These are phyloP conservation scores for Bradynema listronoti DNA, from an alignment of 1,140 invertebrate species.

Conservation along the genomic window DNA sequence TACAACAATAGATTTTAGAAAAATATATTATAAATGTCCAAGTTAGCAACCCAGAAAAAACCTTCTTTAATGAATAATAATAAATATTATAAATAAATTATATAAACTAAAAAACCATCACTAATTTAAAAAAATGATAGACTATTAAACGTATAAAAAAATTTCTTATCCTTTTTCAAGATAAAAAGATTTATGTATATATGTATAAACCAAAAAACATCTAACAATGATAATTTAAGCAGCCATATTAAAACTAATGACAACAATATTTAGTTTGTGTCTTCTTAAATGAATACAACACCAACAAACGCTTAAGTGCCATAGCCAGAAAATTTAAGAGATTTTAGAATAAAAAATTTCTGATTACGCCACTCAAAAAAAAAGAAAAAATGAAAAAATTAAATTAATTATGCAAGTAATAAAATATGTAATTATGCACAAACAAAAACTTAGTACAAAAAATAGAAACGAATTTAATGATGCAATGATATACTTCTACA, in stretches of 20 bases:
- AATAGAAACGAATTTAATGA: neutral
- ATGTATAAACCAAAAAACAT: no score
- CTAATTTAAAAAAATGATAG: neutral
- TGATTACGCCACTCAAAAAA: constrained; percentile 6
- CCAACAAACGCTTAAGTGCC: no score
- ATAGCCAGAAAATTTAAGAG: no score
- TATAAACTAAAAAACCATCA: neutral
- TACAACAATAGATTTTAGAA: no score
- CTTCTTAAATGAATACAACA: no score
- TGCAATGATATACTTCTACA: neutral
- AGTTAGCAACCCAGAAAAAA: no score
- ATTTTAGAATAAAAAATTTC: neutral
- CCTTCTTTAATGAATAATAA: neutral
- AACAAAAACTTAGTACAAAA: neutral
- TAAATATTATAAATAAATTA: neutral
- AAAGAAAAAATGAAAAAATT: neutral
- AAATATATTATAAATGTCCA: no score
- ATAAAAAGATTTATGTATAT: no score
- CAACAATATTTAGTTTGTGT: no score
- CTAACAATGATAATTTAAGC: no score
- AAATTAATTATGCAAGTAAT: neutral
- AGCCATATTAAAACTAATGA: no score
- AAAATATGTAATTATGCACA: neutral
- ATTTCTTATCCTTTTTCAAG: no score
- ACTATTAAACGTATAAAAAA: neutral